phyloP scores from a whole-genome alignment of 2,797 vertebrate genomes.

The Sebastes vulpes region DNA sequence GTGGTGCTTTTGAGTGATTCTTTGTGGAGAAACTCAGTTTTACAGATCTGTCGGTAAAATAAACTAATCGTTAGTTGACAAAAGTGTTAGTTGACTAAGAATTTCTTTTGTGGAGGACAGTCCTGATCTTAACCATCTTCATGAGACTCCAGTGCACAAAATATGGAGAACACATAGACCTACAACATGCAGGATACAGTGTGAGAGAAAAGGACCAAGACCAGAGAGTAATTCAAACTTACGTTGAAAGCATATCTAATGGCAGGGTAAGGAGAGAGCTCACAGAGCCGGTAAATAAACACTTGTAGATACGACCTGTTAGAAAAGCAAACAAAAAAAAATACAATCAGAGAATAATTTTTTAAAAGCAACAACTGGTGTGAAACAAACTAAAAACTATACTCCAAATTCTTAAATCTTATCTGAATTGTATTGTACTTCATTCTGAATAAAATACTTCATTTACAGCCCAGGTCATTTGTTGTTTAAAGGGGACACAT shows the following conservation, averaged over 20 bases:
- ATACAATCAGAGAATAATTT: not conserved
- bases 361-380: not conserved
- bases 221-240: slow-evolving; percentile 78
- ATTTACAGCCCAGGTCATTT: not conserved
- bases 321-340: slow-evolving; percentile 4
- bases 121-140: not conserved
- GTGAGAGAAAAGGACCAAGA: not conserved
- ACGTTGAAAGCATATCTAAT: slow-evolving; percentile 98
- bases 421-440: not conserved
- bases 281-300: slow-evolving; percentile 99
- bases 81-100: not conserved
- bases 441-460: not conserved
- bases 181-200: not conserved
- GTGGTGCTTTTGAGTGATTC: not conserved
- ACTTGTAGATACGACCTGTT: slow-evolving; percentile 98
- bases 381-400: not conserved
- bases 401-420: not conserved
- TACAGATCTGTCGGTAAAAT: not conserved
- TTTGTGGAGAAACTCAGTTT: not conserved
- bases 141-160: not conserved
- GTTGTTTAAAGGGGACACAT: too few relatives aligned
- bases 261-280: slow-evolving; percentile 98
- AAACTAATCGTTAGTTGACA: not conserved
- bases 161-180: not conserved
- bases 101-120: not conserved